Percentiles rank a stretch among this genome's conserved stretches.
Conservation (phyloP, 2,888 invertebrate genomes). For the Amiota communis region DNA sequence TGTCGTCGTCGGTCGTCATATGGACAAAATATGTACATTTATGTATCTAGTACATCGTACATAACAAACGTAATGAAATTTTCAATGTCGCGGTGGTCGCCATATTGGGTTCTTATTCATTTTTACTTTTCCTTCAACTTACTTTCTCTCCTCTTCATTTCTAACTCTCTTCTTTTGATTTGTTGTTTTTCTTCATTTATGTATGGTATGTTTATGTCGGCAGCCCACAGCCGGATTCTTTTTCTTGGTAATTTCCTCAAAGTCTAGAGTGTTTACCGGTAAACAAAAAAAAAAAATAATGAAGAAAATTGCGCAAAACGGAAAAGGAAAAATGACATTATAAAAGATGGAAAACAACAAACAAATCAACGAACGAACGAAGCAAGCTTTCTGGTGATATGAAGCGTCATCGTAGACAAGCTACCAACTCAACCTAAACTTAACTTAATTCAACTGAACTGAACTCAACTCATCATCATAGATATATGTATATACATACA, state of each 20-base stretch:
- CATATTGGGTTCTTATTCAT: slow-evolving; percentile 50
- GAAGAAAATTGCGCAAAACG: slow-evolving; percentile 18
- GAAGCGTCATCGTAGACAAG: too few relatives aligned
- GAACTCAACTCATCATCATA: too few relatives aligned
- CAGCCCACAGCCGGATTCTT: background rate
- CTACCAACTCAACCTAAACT: too few relatives aligned
- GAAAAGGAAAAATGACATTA: slow-evolving; percentile 1
- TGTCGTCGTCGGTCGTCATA: background rate
- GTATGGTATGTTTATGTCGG: background rate
- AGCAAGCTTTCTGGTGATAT: too few relatives aligned
- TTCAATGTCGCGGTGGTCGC: slow-evolving; percentile 40
- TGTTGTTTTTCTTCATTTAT: background rate
- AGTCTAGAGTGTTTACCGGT: slow-evolving; percentile 43
- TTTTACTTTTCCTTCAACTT: slow-evolving; percentile 37
- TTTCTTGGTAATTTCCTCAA: slow-evolving; percentile 64
- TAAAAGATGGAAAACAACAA: background rate
- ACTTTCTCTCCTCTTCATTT: background rate
- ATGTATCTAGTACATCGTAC: background rate
- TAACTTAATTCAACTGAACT: too few relatives aligned
- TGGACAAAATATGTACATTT: too few relatives aligned
- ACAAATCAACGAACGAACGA: background rate
- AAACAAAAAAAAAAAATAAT: slow-evolving; percentile 35
- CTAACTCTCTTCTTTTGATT: slow-evolving; percentile 27
- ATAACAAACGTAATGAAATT: background rate
- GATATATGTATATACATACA: too few relatives aligned